These are phyloP conservation scores for Eriosoma lanigerum DNA, from an alignment of 1,140 invertebrate species.

Conservation along the genomic window DNA sequence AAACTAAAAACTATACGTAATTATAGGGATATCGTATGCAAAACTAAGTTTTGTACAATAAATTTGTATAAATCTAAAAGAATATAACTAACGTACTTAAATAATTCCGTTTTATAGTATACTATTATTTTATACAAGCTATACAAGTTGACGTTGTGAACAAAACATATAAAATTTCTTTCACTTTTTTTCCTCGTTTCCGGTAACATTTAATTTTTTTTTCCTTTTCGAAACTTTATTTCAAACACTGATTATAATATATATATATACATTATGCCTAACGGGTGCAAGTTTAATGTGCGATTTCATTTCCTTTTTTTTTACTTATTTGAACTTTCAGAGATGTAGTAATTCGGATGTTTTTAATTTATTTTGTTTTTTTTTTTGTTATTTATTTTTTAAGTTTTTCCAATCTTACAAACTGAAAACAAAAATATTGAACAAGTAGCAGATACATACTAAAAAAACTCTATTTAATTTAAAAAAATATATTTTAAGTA, in stretches of 20 bases:
- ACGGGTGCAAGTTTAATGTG: not conserved
- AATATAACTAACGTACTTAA: too few relatives aligned
- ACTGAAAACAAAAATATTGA: not conserved
- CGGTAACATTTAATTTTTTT: slow-evolving; percentile 8
- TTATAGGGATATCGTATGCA: too few relatives aligned
- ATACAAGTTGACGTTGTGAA: too few relatives aligned
- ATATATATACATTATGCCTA: not conserved
- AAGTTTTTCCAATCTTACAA: not conserved
- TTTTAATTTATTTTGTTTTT: slow-evolving; percentile 3
- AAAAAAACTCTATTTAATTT: slow-evolving; percentile 1
- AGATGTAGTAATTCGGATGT: not conserved
- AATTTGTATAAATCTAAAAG: too few relatives aligned
- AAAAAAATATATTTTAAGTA: too few relatives aligned
- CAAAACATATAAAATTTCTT: too few relatives aligned
- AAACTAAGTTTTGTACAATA: too few relatives aligned
- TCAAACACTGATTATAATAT: not conserved
- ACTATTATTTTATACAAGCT: too few relatives aligned
- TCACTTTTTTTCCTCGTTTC: not conserved
- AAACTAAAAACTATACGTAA: too few relatives aligned
- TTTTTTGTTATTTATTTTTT: not conserved
- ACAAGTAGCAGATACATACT: not conserved
- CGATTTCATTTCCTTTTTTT: not conserved
- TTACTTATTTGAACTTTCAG: not conserved
- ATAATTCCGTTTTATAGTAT: too few relatives aligned
- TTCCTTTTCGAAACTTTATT: not conserved